Base-by-base conservation (phyloP, 2,888 invertebrate genomes). In the Priapulus caudatus region DNA sequence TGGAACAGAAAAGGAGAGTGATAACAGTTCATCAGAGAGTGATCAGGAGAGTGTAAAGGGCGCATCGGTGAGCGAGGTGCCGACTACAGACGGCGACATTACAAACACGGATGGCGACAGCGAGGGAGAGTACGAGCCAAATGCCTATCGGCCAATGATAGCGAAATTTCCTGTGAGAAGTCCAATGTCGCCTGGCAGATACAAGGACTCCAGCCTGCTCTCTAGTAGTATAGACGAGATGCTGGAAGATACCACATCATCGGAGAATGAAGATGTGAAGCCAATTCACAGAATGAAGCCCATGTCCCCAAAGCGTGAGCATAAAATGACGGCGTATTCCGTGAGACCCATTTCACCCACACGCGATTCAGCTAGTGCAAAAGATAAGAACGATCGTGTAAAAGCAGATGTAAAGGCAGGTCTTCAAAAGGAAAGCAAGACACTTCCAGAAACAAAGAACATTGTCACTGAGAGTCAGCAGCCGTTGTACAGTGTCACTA, bases 41-140 rank as follows among this genome's bases (percentile, higher is more conserved):
- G 33, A 33, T 10, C 33, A 33, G 10, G 33, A 33, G n/a, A 33
- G 33, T 33, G 33, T 33, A 10, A 33, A 33, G n/a, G n/a, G n/a
- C n/a, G n/a, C n/a, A n/a, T n/a, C n/a, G n/a, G n/a, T n/a, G n/a
- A n/a, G n/a, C n/a, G 33, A 33, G n/a, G 33, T 33, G n/a, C 33
- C 33, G n/a, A 33, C 33, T 10, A 33, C 33, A 33, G 33, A 33
- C n/a, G 33, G 33, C n/a, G 33, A 33, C n/a, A 33, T 33, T n/a
- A 33, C 33, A 33, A 33, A 33, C n/a, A 33, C 33, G 10, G 33
- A 33, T 33, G 33, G 33, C n/a, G 33, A 33, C 33, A 33, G 33
- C n/a, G 33, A 33, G n/a, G 33, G 33, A 10, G 33, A 33, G n/a
- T 33, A 33, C 33, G 33, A 33, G n/a, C 33, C 33, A 33, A 33